Conservation (phyloP, 1,140 invertebrate genomes). For the Orussus abietinus region DNA sequence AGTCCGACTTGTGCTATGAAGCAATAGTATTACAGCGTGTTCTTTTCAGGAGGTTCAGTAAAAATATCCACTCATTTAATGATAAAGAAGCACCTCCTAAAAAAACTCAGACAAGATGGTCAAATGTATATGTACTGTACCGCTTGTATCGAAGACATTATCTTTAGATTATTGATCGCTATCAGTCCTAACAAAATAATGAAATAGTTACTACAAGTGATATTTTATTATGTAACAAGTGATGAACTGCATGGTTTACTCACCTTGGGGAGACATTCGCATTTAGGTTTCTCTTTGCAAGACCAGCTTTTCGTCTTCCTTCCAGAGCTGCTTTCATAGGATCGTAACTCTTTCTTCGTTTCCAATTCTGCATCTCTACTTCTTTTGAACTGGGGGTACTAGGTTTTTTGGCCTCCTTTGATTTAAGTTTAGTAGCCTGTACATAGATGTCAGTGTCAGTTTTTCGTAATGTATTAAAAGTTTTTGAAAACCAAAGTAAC, state of each 20-base stretch:
- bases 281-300: constrained; percentile 31
- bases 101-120: constrained; percentile 15
- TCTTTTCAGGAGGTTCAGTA: constrained; percentile 3
- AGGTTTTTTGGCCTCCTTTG: constrained; percentile 52
- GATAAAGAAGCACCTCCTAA: constrained; percentile 13
- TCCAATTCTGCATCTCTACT: constrained; percentile 89
- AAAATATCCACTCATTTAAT: constrained; percentile 20
- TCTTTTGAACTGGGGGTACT: constrained; percentile 63
- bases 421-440: constrained; percentile 23
- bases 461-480: too few species aligned
- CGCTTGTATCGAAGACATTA: constrained; percentile 28
- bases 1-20: constrained; percentile 11
- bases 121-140: constrained; percentile 24
- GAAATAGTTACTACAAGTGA: constrained; percentile 27
- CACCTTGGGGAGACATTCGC: constrained; percentile 35
- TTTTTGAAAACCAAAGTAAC: too few species aligned
- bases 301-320: constrained; percentile 58
- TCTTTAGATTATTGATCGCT: constrained; percentile 40
- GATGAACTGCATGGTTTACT: constrained; percentile 6
- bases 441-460: too few species aligned
- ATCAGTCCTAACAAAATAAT: constrained; percentile 36
- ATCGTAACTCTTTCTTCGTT: constrained; percentile 84
- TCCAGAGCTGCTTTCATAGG: constrained; percentile 83
- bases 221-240: not conserved
- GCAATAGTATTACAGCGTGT: constrained; percentile 2